These are phyloP conservation scores for Periphyllus acericola DNA, from an alignment of 2,888 invertebrate species.

Conservation along the genomic window DNA sequence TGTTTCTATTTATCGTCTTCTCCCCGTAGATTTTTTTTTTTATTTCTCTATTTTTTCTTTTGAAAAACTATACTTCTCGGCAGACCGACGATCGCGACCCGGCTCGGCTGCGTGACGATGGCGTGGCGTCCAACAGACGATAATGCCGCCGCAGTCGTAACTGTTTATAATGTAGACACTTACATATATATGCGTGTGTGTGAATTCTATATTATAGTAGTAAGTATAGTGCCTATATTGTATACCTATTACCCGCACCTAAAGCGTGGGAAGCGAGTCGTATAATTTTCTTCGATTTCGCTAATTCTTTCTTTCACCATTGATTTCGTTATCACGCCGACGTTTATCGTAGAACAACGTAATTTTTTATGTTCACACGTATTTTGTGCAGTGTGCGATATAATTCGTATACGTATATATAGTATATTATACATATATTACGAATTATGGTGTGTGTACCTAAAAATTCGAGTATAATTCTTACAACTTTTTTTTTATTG, in stretches of 20 bases:
- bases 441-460: too few species aligned
- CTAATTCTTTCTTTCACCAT: not conserved
- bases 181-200: not conserved
- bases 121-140: not conserved
- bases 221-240: not conserved
- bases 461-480: too few species aligned
- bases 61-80: not conserved
- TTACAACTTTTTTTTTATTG: too few species aligned
- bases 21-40: not conserved
- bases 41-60: not conserved
- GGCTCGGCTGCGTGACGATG: not conserved
- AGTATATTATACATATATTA: too few species aligned
- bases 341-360: constrained; percentile 1
- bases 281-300: constrained; percentile 13
- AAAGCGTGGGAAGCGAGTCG: constrained; percentile 21
- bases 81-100: not conserved
- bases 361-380: too few species aligned
- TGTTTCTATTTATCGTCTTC: not conserved
- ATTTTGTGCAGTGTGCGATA: too few species aligned
- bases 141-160: not conserved
- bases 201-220: too few species aligned
- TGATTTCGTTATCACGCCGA: constrained; percentile 13
- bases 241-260: not conserved
- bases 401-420: too few species aligned
- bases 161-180: not conserved